These are phyloP conservation scores for Ophioninae sp. DNA, from an alignment of 2,888 invertebrate species.

Conservation along the genomic window DNA sequence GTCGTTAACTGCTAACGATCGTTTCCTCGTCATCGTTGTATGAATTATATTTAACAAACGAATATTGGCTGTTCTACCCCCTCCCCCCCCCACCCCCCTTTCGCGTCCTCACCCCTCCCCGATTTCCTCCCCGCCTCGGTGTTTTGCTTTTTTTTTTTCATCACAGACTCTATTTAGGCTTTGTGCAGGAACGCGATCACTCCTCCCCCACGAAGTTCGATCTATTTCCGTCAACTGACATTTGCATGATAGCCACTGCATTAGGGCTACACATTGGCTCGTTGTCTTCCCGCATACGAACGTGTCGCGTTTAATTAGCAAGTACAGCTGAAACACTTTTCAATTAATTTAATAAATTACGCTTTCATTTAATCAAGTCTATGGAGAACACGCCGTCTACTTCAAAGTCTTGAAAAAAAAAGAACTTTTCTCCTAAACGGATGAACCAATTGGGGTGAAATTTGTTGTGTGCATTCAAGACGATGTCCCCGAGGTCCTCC, in stretches of 20 bases:
- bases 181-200: not conserved
- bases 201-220: slow-evolving; percentile 19
- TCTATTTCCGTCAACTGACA: slow-evolving; percentile 58
- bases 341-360: no score
- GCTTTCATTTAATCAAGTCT: no score
- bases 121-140: not conserved
- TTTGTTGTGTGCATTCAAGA: no score
- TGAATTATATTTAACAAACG: slow-evolving; percentile 30
- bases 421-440: no score
- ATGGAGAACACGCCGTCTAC: no score
- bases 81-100: not conserved
- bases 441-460: no score
- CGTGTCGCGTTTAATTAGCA: no score
- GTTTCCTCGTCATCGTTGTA: slow-evolving; percentile 46
- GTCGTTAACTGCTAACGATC: slow-evolving; percentile 61
- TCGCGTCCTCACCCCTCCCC: not conserved
- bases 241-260: slow-evolving; percentile 33
- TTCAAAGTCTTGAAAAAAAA: no score
- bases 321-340: no score
- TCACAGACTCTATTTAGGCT: not conserved
- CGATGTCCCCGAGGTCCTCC: no score
- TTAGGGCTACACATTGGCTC: not conserved
- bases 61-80: not conserved
- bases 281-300: no score
- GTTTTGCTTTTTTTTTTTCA: not conserved